Evolutionary conservation across 2,113 vertebrate genomes (phyloP).

Genomic region (Callipepla squamata): DNA sequence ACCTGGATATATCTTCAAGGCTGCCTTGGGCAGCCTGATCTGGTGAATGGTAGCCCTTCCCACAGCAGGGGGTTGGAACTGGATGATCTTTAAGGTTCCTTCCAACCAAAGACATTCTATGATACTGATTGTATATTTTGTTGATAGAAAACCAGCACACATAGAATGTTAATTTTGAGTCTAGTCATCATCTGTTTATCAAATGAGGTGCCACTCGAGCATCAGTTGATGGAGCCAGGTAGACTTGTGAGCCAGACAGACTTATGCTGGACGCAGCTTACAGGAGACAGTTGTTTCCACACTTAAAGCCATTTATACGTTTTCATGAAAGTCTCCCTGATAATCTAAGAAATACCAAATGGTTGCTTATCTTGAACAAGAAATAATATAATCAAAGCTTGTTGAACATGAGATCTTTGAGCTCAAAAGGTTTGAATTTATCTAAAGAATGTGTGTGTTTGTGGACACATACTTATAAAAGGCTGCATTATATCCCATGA

Average conservation of each 20-base stretch:
- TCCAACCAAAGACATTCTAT: neutral
- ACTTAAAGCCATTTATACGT: neutral
- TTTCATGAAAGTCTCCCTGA: neutral
- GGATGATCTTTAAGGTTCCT: neutral
- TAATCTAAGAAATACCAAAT: neutral
- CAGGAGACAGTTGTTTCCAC: neutral
- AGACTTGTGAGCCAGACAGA: neutral
- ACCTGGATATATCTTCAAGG: neutral
- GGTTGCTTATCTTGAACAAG: neutral
- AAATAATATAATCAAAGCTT: neutral
- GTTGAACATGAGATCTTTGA: neutral
- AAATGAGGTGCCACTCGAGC: neutral
- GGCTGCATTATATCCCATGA: neutral
- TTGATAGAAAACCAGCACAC: neutral
- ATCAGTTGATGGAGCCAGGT: neutral
- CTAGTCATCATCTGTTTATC: neutral
- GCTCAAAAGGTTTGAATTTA: neutral
- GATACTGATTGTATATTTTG: neutral
- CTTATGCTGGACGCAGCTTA: neutral
- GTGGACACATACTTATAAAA: neutral
- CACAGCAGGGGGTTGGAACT: neutral
- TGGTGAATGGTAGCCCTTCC: neutral
- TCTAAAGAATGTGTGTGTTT: neutral
- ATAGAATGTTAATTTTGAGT: constrained; percentile 2
- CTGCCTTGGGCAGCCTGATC: neutral